Evolutionary conservation across 2,888 invertebrate species (phyloP).

Genomic region (Sericinus montela): DNA sequence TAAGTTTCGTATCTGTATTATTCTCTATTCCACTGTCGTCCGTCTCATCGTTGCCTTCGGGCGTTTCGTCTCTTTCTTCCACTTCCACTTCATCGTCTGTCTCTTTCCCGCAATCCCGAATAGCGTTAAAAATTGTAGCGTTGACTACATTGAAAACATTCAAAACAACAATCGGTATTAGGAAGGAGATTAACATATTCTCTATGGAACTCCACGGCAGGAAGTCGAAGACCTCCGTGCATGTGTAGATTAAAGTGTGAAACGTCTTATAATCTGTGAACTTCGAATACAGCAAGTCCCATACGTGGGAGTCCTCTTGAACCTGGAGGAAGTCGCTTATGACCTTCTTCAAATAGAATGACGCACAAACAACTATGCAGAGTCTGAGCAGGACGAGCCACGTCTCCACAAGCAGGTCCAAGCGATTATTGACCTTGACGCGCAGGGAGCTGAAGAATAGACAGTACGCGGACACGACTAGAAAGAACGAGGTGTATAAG

Average conservation of each 20-base stretch:
- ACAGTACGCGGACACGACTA: slow-evolving; percentile 53
- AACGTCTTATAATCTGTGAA: slow-evolving; percentile 82
- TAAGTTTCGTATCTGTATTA: slow-evolving; percentile 60
- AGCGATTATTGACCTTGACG: slow-evolving; percentile 46
- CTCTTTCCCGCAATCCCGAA: background rate
- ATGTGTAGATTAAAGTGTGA: slow-evolving; percentile 88
- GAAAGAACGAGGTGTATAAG: slow-evolving; percentile 65
- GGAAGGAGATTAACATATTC: slow-evolving; percentile 72
- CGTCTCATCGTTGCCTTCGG: slow-evolving; percentile 51
- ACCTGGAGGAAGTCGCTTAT: slow-evolving; percentile 52
- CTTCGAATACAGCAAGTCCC: slow-evolving; percentile 85
- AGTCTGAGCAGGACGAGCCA: slow-evolving; percentile 49
- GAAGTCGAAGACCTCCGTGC: slow-evolving; percentile 87
- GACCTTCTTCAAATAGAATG: slow-evolving; percentile 61
- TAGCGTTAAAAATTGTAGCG: background rate
- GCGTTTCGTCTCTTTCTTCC: background rate
- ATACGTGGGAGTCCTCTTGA: slow-evolving; percentile 83
- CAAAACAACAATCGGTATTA: slow-evolving; percentile 79
- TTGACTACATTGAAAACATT: slow-evolving; percentile 37
- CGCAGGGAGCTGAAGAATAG: slow-evolving; percentile 53
- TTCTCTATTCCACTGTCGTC: slow-evolving; percentile 78
- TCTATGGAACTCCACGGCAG: slow-evolving; percentile 75
- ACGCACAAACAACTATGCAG: slow-evolving; percentile 30
- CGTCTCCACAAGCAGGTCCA: slow-evolving; percentile 45
- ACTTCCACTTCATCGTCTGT: background rate